These are phyloP conservation scores for Rhinichthys osculus DNA, from an alignment of 2,797 vertebrate species.

Conservation along the genomic window DNA sequence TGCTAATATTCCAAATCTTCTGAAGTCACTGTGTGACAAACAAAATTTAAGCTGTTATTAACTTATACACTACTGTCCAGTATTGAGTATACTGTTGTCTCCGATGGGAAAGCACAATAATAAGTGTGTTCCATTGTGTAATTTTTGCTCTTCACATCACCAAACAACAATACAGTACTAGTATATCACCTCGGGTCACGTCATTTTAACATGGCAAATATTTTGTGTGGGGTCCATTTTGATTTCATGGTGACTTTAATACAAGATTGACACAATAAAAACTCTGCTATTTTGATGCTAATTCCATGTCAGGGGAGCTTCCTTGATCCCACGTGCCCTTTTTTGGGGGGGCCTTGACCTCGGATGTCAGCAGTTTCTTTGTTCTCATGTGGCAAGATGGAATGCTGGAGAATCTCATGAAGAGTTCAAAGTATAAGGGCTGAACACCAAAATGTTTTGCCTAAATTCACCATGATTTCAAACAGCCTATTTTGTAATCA, in stretches of 20 bases:
- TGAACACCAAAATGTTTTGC: constrained; percentile 1
- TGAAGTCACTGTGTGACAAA: background rate
- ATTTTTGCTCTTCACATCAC: background rate
- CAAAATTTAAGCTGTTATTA: too few species aligned
- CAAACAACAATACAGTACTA: background rate
- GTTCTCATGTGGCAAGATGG: constrained; percentile 1
- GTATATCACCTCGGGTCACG: background rate
- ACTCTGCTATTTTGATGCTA: background rate
- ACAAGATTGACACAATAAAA: background rate
- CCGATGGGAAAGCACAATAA: background rate
- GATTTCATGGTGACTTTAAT: background rate
- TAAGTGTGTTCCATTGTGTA: background rate
- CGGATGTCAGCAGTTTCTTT: constrained; percentile 14
- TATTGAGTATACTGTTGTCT: background rate
- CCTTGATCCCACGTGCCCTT: background rate
- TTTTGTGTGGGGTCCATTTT: background rate
- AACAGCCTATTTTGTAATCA: background rate
- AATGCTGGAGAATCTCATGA: background rate
- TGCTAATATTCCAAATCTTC: background rate
- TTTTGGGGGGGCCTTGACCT: constrained; percentile 16
- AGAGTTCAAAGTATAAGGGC: background rate
- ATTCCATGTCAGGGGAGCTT: background rate
- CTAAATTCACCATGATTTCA: background rate
- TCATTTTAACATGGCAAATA: too few species aligned
- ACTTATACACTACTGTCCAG: too few species aligned